phyloP scores from a whole-genome alignment of 2,888 invertebrate species.

The Tortricodes alternella region DNA sequence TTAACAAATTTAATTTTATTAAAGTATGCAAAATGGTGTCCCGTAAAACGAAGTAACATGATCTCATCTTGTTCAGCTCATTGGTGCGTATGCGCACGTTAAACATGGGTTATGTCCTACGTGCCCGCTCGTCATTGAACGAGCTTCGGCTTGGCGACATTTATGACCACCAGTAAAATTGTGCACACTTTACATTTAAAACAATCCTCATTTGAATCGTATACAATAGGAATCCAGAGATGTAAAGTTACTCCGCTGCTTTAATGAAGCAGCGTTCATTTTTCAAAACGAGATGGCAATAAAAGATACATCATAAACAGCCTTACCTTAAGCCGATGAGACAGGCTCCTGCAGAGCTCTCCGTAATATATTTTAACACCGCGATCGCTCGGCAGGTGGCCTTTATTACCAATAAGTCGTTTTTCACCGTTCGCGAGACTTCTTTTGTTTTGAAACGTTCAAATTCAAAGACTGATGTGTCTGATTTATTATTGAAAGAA shows the following conservation, averaged over 20 bases:
- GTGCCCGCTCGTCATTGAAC: conserved; percentile 16
- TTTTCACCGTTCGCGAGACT: conserved; percentile 27
- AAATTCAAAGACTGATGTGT: conserved; percentile 19
- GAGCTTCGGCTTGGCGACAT: conserved; percentile 3
- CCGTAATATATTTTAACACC: conserved; percentile 33
- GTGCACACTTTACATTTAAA: conserved; percentile 8
- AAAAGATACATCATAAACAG: conserved; percentile 31
- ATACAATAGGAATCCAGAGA: neutral
- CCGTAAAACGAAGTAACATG: conserved; percentile 16
- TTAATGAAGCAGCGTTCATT: conserved; percentile 26
- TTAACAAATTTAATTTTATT: neutral
- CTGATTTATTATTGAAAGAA: conserved; percentile 23
- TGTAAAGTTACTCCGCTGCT: neutral
- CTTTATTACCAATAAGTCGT: conserved; percentile 26
- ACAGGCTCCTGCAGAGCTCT: conserved; percentile 33
- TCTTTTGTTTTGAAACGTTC: conserved; percentile 26
- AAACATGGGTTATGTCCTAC: conserved; percentile 25
- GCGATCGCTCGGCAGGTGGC: conserved; percentile 32
- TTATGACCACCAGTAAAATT: conserved; percentile 17
- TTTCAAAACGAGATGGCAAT: conserved; percentile 28
- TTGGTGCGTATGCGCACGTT: conserved; percentile 25
- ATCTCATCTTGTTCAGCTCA: conserved; percentile 9
- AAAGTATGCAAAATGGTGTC: neutral
- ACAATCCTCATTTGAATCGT: neutral
- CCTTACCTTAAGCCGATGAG: conserved; percentile 30